Percentiles rank a stretch among this genome's conserved stretches.
These are phyloP conservation scores for Thalassophryne amazonica DNA, from an alignment of 2,797 vertebrate genomes.

Conservation along the genomic window DNA sequence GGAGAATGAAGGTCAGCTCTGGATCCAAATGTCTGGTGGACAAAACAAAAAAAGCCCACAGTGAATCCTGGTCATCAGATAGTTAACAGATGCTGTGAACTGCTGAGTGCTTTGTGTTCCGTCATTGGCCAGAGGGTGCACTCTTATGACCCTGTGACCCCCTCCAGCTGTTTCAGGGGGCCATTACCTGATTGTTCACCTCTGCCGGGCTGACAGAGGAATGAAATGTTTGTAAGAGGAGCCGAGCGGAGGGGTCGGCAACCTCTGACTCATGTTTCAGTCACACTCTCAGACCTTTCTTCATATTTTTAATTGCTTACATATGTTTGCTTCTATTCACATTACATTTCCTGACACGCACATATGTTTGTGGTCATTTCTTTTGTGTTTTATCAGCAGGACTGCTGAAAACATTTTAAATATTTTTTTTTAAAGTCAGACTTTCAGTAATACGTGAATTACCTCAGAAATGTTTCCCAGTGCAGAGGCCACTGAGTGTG, in stretches of 20 bases:
- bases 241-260: background rate
- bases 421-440: too few species aligned
- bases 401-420: too few species aligned
- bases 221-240: constrained; percentile 12
- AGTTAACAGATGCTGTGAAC: constrained; percentile 44
- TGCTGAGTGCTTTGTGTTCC: constrained; percentile 1
- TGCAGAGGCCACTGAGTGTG: too few species aligned
- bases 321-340: too few species aligned
- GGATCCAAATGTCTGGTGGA: constrained; percentile 7
- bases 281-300: background rate
- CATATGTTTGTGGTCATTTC: too few species aligned
- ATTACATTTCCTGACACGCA: too few species aligned
- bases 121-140: constrained; percentile 25
- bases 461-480: too few species aligned
- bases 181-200: constrained; percentile 40
- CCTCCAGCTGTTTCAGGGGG: constrained; percentile 45
- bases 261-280: constrained; percentile 15
- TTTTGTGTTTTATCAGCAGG: too few species aligned
- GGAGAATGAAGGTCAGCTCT: background rate
- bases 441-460: too few species aligned
- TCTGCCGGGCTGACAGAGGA: constrained; percentile 14
- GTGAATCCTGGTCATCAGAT: constrained; percentile 34
- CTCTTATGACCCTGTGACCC: constrained; percentile 41
- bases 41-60: background rate
- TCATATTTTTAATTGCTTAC: background rate